Percentiles rank a stretch among this genome's conserved stretches.
These are phyloP conservation scores for Furcifer pardalis DNA, from an alignment of 2,797 vertebrate genomes.

Conservation along the genomic window DNA sequence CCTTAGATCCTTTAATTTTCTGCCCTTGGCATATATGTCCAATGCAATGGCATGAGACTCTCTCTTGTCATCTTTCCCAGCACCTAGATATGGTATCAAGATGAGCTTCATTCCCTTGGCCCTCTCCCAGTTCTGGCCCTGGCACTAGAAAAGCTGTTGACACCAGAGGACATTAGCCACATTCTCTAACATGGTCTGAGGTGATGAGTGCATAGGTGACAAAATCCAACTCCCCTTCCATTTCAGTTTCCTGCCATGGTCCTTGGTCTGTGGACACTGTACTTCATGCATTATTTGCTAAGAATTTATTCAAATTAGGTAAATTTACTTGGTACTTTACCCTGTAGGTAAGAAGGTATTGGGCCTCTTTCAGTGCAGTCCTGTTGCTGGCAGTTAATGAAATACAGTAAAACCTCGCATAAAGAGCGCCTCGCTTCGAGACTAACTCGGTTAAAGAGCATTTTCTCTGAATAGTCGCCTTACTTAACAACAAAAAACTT, in stretches of 20 bases:
- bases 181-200: too few relatives aligned
- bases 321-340: background rate
- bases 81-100: background rate
- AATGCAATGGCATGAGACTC: background rate
- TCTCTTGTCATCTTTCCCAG: background rate
- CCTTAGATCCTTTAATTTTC: background rate
- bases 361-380: background rate
- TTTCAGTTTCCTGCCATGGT: background rate
- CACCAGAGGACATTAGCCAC: too few relatives aligned
- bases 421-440: too few relatives aligned
- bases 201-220: too few relatives aligned
- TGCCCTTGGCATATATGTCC: background rate
- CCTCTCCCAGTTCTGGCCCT: background rate
- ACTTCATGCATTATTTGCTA: background rate
- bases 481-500: too few relatives aligned
- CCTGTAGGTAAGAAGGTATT: background rate
- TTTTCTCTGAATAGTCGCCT: too few relatives aligned
- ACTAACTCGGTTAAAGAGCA: too few relatives aligned
- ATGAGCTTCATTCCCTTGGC: background rate
- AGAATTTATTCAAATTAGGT: background rate
- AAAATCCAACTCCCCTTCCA: background rate
- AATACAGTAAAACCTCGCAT: too few relatives aligned
- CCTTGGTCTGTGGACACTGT: background rate
- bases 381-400: background rate
- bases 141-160: background rate